Evolutionary conservation across 2,888 invertebrate genomes (phyloP).

Genomic region (Diloba caeruleocephala): DNA sequence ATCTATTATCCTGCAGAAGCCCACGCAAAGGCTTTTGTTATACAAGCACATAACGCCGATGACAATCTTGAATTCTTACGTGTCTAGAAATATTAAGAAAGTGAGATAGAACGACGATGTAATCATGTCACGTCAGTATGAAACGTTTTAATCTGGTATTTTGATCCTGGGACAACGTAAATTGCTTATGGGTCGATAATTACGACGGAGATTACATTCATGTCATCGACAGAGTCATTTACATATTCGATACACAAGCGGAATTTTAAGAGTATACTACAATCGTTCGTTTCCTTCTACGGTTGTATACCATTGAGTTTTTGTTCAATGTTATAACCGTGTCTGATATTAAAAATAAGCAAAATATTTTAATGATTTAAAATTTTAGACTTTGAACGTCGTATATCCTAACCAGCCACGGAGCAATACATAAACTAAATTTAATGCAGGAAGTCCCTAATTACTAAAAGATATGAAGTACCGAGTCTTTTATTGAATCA

Average conservation of each 20-base stretch:
- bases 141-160: constrained; percentile 58
- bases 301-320: constrained; percentile 22
- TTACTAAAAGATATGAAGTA: no score
- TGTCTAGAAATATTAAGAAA: constrained; percentile 69
- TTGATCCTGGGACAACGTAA: constrained; percentile 55
- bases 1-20: constrained; percentile 45
- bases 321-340: constrained; percentile 30
- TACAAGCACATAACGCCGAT: constrained; percentile 57
- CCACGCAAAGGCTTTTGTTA: constrained; percentile 43
- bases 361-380: no score
- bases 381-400: not conserved
- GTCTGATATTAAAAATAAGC: not conserved
- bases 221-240: constrained; percentile 61
- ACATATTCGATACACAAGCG: constrained; percentile 60
- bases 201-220: constrained; percentile 58
- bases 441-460: not conserved
- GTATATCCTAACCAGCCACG: no score
- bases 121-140: constrained; percentile 59
- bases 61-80: constrained; percentile 68
- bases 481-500: not conserved
- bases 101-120: constrained; percentile 38
- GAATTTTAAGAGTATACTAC: constrained; percentile 53
- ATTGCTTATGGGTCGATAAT: constrained; percentile 69
- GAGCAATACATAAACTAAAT: not conserved
- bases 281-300: constrained; percentile 28